Evolutionary conservation across 2,797 vertebrate species (phyloP).

Genomic region (Florisuga fusca): DNA sequence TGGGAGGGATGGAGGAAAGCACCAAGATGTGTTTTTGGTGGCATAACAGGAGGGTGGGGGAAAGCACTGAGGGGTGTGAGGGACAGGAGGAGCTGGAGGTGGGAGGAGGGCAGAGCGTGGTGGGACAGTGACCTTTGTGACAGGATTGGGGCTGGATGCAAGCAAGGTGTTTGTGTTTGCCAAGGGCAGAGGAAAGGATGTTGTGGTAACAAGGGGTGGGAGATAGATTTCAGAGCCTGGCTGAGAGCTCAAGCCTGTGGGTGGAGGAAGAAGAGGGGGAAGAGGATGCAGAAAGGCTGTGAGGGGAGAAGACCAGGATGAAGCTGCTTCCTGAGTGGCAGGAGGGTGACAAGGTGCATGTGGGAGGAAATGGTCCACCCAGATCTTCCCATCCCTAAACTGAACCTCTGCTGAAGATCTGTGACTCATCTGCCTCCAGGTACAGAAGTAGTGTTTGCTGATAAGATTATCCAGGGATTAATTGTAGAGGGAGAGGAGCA

Average conservation of each 20-base stretch:
- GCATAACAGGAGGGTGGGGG: neutral
- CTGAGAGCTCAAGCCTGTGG: accelerated
- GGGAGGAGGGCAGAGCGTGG: accelerated
- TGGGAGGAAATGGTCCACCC: neutral
- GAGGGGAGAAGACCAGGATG: neutral
- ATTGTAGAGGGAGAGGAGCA: slow-evolving; percentile 64
- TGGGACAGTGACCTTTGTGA: accelerated
- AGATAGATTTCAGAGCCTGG: neutral
- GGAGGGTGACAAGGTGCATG: accelerated
- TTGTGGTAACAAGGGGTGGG: neutral
- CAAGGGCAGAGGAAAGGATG: neutral
- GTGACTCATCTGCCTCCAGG: slow-evolving; percentile 50
- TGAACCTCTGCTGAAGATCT: neutral
- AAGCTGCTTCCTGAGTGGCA: neutral
- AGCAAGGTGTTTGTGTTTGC: neutral
- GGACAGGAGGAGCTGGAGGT: neutral
- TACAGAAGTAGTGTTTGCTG: slow-evolving; percentile 35
- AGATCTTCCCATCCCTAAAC: neutral
- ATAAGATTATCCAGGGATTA: slow-evolving; percentile 69
- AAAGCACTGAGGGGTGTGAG: neutral
- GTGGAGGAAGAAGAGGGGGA: neutral
- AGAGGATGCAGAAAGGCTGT: neutral
- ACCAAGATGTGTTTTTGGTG: too few relatives aligned
- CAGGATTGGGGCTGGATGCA: accelerated
- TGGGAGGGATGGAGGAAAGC: neutral